These are phyloP conservation scores for Lepetodrilus schrolli DNA, from an alignment of 2,888 invertebrate genomes.

Conservation along the genomic window DNA sequence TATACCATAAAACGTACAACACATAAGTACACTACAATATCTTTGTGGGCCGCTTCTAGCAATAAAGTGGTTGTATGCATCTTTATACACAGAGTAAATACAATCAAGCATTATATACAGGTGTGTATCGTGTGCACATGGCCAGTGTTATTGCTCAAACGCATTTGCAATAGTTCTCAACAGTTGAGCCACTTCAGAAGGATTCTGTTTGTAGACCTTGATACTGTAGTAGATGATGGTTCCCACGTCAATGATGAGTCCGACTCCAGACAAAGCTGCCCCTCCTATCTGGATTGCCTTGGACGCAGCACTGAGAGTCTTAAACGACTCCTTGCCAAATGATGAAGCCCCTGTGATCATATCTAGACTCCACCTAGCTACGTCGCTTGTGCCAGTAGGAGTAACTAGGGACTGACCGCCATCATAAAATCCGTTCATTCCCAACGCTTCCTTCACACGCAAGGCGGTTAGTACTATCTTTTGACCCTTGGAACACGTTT, in stretches of 20 bases:
- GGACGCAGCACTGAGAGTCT: background rate
- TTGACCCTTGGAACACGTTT: slow-evolving; percentile 2
- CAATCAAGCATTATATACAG: too few relatives aligned
- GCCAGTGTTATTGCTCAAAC: slow-evolving; percentile 1
- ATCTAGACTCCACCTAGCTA: background rate
- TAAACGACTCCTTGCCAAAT: background rate
- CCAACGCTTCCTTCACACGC: background rate
- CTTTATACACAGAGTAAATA: too few relatives aligned
- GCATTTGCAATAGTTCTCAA: background rate
- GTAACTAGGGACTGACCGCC: background rate
- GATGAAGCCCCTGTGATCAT: background rate
- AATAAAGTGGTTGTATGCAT: too few relatives aligned
- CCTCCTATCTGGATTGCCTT: slow-evolving; percentile 12
- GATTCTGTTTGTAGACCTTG: background rate
- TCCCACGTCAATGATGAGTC: background rate
- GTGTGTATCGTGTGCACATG: too few relatives aligned
- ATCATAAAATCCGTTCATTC: background rate
- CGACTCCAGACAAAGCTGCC: background rate
- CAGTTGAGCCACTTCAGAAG: background rate
- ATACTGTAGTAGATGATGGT: background rate
- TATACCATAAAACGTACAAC: too few relatives aligned
- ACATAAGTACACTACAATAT: too few relatives aligned
- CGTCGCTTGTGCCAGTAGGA: background rate
- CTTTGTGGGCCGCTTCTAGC: too few relatives aligned
- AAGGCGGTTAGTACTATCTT: background rate